Base-by-base conservation (phyloP, 2,113 vertebrate genomes). In the Gavialis gangeticus region DNA sequence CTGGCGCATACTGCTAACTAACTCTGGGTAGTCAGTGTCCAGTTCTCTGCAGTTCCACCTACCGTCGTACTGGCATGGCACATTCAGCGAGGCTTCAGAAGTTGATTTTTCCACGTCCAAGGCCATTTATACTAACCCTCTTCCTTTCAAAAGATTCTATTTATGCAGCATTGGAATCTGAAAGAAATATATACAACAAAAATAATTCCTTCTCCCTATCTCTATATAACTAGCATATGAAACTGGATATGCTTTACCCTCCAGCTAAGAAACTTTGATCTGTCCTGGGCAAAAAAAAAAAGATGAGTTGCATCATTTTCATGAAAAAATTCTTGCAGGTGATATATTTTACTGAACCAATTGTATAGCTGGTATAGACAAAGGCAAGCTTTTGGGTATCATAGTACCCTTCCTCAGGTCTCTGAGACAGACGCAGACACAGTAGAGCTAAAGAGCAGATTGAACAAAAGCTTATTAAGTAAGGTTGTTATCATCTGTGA, bases 61-160 rank as follows among this genome's bases (percentile, higher is more conserved):
- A 4, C 87, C 62, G 56, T 11, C 1, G 1, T 46, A 58, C 18
- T 71, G 66, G 2, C 82, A 46, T 28, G 97, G 96, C 95, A 97
- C 82, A 1, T 85, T 95, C 89, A 84, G 84, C 1, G 87, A 87
- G 37, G 85, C 93, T 37, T 94, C 96, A 14, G 78, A 80, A 86
- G 94, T 91, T 0, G 90, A 95, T 54, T 94, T 97, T 78, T 98
- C 96, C 96, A 97, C 97, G 80, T 95, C 97, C 85, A 97, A 90
- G 2, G 97, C 97, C 98, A 98, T 98, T 1, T 2, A 91, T 84
- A 73, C 57, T 30, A 34, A 76, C 54, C 30, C 60, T 25, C 75
- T 34, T 46, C 54, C 67, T 58, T 37, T 75, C 1, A 4, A 28
- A 17, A n/a, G 69, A 28, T 0, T 22, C 13, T 73, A 37, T 25